Percentiles rank a stretch among this genome's conserved stretches.
These are phyloP conservation scores for Fistularia tabacaria DNA, from an alignment of 2,797 vertebrate genomes.

Conservation along the genomic window DNA sequence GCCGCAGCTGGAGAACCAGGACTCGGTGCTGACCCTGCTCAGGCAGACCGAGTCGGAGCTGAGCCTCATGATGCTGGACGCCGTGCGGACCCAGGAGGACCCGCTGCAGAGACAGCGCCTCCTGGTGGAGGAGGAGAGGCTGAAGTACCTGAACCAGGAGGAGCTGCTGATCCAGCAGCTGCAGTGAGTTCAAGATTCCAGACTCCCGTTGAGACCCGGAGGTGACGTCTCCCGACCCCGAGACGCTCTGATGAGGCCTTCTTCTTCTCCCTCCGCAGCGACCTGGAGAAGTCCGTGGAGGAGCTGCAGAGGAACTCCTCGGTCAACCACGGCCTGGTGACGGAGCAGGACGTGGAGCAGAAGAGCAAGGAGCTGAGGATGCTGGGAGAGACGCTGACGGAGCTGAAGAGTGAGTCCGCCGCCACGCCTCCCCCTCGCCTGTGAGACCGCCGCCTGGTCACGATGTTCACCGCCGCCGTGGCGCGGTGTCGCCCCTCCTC, in stretches of 20 bases:
- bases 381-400: slow-evolving; percentile 88
- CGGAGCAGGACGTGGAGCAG: slow-evolving; percentile 89
- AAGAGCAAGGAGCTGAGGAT: slow-evolving; percentile 89
- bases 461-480: not conserved
- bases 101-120: slow-evolving; percentile 94
- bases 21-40: slow-evolving; percentile 84
- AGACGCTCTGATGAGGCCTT: too few species aligned
- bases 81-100: slow-evolving; percentile 90
- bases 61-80: slow-evolving; percentile 89
- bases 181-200: slow-evolving; percentile 77
- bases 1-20: slow-evolving; percentile 90
- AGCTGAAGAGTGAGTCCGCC: slow-evolving; percentile 83
- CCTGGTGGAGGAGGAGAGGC: slow-evolving; percentile 93
- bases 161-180: slow-evolving; percentile 94
- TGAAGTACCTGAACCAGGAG: slow-evolving; percentile 95
- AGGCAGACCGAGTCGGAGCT: slow-evolving; percentile 90
- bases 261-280: slow-evolving; percentile 67
- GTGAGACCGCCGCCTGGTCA: slow-evolving; percentile 3
- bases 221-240: too few species aligned
- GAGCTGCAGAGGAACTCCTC: slow-evolving; percentile 87
- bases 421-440: not conserved
- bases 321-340: slow-evolving; percentile 85
- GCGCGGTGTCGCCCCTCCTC: too few species aligned
- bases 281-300: slow-evolving; percentile 91
- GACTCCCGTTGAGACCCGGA: too few species aligned